These are phyloP conservation scores for Furcula furcula DNA, from an alignment of 2,888 invertebrate genomes.

Conservation along the genomic window DNA sequence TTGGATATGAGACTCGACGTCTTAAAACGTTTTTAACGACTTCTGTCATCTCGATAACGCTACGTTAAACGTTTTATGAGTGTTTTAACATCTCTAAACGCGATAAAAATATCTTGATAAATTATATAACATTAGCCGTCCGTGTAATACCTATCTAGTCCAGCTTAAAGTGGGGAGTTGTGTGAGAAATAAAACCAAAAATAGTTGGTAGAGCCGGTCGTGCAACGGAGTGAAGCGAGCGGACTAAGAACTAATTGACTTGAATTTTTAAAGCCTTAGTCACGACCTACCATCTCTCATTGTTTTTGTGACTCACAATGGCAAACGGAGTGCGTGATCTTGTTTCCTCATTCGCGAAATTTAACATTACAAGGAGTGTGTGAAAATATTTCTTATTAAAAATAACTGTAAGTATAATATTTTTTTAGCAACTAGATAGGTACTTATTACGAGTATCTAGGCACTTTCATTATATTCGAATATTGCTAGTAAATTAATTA, in stretches of 20 bases:
- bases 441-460: too few species aligned
- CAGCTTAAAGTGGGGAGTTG: conserved; percentile 16
- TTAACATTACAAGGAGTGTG: conserved; percentile 12
- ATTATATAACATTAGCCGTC: conserved; percentile 32
- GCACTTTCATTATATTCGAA: too few species aligned
- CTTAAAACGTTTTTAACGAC: conserved; percentile 13
- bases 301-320: conserved; percentile 64
- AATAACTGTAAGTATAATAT: too few species aligned
- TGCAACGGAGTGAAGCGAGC: conserved; percentile 19
- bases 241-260: conserved; percentile 56
- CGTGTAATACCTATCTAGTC: conserved; percentile 15
- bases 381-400: too few species aligned
- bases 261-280: conserved; percentile 75
- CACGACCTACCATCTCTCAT: conserved; percentile 55
- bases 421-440: too few species aligned
- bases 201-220: conserved; percentile 28
- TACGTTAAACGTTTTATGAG: conserved; percentile 11
- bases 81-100: not conserved
- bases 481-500: too few species aligned
- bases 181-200: conserved; percentile 39
- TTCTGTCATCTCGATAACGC: conserved; percentile 15
- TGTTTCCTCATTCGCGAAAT: conserved; percentile 50
- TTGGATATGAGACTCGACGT: conserved; percentile 2
- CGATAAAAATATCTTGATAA: conserved; percentile 14
- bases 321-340: conserved; percentile 45